These are phyloP conservation scores for Amphipoea lucens DNA, from an alignment of 2,888 invertebrate genomes.

Conservation along the genomic window DNA sequence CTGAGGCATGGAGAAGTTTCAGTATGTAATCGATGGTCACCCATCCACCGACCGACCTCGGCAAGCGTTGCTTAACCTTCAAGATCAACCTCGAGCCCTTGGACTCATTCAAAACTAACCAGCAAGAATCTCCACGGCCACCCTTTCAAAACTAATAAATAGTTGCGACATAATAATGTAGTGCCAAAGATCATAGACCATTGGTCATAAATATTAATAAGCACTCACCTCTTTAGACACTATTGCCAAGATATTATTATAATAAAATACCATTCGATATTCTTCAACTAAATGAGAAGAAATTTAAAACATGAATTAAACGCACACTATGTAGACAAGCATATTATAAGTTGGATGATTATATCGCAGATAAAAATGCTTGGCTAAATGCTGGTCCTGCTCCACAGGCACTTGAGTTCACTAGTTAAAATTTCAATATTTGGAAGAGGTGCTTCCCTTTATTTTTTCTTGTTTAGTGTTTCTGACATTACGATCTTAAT, in stretches of 20 bases:
- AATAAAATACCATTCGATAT: no score
- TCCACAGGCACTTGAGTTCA: no score
- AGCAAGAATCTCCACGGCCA: neutral
- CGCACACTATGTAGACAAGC: no score
- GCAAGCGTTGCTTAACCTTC: neutral
- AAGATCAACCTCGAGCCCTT: neutral
- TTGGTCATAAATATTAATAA: slow-evolving; percentile 31
- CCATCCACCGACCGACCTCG: neutral
- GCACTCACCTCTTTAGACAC: neutral
- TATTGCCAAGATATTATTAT: slow-evolving; percentile 38
- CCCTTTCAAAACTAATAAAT: neutral
- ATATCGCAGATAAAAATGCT: no score
- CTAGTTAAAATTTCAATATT: no score
- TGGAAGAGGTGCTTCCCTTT: no score
- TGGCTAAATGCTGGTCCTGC: no score
- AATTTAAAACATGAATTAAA: no score
- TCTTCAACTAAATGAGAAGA: no score
- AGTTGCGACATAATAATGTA: neutral
- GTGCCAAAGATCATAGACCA: slow-evolving; percentile 16
- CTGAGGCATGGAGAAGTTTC: neutral
- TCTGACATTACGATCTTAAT: no score
- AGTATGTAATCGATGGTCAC: neutral
- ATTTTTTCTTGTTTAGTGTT: no score
- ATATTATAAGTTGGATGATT: no score
- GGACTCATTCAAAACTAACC: neutral